phyloP scores from a whole-genome alignment of 2,888 invertebrate genomes.

The Trypoxylon attenuatum region DNA sequence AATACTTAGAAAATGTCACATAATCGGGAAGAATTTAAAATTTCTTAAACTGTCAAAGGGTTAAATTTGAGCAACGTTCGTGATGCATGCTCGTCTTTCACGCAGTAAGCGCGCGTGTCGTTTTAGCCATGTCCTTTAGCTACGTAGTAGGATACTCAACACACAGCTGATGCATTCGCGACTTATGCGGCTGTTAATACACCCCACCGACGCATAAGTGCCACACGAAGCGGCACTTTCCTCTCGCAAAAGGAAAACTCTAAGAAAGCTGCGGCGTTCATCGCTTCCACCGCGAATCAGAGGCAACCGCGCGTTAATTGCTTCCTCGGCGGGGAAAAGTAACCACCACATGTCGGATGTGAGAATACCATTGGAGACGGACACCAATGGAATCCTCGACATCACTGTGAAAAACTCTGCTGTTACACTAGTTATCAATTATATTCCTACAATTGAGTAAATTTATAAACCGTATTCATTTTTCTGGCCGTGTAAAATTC shows the following conservation, averaged over 20 bases:
- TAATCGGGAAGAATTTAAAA: too few relatives aligned
- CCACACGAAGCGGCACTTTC: too few relatives aligned
- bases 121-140: not conserved
- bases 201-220: too few relatives aligned
- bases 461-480: too few relatives aligned
- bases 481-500: too few relatives aligned
- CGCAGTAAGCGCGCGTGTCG: not conserved
- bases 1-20: too few relatives aligned
- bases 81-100: too few relatives aligned
- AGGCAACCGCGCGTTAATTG: not conserved
- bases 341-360: not conserved
- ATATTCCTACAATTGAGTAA: too few relatives aligned
- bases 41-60: too few relatives aligned
- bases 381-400: not conserved
- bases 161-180: not conserved
- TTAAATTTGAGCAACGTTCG: too few relatives aligned
- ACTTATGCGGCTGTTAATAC: not conserved
- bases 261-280: constrained; percentile 6
- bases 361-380: not conserved
- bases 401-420: not conserved
- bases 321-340: not conserved
- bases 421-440: too few relatives aligned
- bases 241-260: constrained; percentile 15
- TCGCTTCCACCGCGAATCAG: constrained; percentile 12
- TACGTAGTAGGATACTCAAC: not conserved